phyloP scores from a whole-genome alignment of 2,113 vertebrate species.

The Pterocles burchelli region DNA sequence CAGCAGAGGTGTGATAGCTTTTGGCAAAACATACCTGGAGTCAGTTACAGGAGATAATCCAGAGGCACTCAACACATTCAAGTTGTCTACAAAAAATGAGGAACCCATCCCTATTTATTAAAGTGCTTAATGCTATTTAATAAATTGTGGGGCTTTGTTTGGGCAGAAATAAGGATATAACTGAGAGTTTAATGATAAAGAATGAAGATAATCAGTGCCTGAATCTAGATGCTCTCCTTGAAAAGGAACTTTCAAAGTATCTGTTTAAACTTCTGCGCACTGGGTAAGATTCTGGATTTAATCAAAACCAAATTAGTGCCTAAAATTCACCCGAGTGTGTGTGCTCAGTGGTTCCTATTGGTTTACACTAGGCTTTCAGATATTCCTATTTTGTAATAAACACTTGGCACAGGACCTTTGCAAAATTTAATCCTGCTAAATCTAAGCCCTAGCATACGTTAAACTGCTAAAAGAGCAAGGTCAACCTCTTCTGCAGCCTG shows the following conservation, averaged over 20 bases:
- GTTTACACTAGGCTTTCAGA: background rate
- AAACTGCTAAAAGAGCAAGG: conserved; percentile 10
- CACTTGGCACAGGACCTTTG: background rate
- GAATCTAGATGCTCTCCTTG: background rate
- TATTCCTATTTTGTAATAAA: background rate
- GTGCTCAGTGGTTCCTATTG: background rate
- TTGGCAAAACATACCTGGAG: background rate
- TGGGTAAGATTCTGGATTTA: background rate
- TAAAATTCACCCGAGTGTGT: background rate
- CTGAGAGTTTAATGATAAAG: background rate
- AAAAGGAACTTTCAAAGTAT: background rate
- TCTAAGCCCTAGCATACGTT: background rate
- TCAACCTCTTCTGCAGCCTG: background rate
- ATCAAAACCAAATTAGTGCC: background rate
- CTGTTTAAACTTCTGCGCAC: background rate
- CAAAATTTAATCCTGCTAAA: conserved; percentile 18
- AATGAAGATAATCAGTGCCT: background rate
- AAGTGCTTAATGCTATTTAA: background rate
- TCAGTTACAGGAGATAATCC: background rate
- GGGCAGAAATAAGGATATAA: background rate
- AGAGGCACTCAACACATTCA: background rate
- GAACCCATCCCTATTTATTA: background rate
- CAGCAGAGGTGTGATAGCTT: background rate
- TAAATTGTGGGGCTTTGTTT: background rate
- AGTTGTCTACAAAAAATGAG: background rate